Conservation (phyloP, 2,888 invertebrate genomes). For the Diadegma fenestrale region DNA sequence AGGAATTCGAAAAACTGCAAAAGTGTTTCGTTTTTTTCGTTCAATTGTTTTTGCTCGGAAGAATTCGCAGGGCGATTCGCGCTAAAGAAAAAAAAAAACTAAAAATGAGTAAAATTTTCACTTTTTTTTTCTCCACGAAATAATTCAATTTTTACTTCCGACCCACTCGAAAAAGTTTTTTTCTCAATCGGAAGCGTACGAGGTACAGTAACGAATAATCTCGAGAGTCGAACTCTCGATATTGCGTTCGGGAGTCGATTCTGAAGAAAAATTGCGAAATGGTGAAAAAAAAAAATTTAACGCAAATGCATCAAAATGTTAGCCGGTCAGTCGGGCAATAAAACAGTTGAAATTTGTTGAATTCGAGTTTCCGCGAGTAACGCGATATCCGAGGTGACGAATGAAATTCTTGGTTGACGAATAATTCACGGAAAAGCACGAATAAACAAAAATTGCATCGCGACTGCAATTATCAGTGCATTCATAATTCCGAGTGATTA, state of each 20-base stretch:
- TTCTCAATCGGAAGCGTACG: background rate
- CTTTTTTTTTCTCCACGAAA: background rate
- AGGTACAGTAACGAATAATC: background rate
- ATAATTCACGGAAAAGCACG: background rate
- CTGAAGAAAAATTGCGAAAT: background rate
- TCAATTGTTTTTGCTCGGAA: background rate
- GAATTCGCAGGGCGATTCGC: background rate
- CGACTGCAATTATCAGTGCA: background rate
- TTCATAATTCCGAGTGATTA: background rate
- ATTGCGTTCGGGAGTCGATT: background rate
- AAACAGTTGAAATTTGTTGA: background rate
- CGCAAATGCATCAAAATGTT: slow-evolving; percentile 3
- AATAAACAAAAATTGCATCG: background rate
- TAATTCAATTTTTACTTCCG: background rate
- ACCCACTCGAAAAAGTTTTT: background rate
- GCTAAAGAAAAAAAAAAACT: background rate
- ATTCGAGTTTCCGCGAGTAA: background rate
- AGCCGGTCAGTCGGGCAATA: slow-evolving; percentile 32
- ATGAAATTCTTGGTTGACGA: background rate
- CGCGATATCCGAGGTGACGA: background rate
- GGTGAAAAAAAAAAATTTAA: background rate
- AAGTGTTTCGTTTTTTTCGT: background rate
- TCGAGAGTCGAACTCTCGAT: background rate
- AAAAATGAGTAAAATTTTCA: background rate
- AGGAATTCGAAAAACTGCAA: background rate